Conservation (phyloP, 1,140 invertebrate species). For the Leptinotarsa texana region DNA sequence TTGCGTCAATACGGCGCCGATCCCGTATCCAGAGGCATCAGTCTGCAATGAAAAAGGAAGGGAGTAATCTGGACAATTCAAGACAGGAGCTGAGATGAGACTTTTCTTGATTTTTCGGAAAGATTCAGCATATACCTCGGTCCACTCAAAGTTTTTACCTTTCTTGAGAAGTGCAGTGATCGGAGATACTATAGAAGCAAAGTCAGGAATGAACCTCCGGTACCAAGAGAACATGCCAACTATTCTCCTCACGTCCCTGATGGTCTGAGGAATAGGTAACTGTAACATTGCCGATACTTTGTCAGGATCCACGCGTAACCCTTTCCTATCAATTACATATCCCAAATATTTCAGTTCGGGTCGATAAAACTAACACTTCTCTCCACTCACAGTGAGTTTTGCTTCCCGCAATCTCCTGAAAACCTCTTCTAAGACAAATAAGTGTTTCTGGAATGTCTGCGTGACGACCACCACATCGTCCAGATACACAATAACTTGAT, state of each 20-base stretch:
- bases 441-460: no score
- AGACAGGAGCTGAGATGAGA: slow-evolving; percentile 34
- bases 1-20: slow-evolving; percentile 43
- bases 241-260: no score
- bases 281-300: slow-evolving; percentile 41
- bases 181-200: slow-evolving; percentile 26
- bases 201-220: slow-evolving; percentile 22
- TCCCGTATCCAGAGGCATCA: slow-evolving; percentile 7
- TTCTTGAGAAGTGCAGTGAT: slow-evolving; percentile 44
- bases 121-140: not conserved
- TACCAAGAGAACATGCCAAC: no score
- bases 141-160: slow-evolving; percentile 30
- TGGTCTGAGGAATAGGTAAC: not conserved
- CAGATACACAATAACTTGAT: slow-evolving; percentile 48
- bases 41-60: slow-evolving; percentile 30
- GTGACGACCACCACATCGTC: slow-evolving; percentile 47
- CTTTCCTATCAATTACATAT: not conserved
- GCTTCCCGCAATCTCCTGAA: no score
- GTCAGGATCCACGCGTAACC: slow-evolving; percentile 4
- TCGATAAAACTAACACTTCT: no score
- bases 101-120: slow-evolving; percentile 35
- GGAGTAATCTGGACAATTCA: slow-evolving; percentile 40
- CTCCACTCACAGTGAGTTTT: no score
- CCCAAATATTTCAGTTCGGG: no score
- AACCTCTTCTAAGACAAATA: no score